Evolutionary conservation across 2,888 invertebrate genomes (phyloP).

Genomic region (Diaperis boleti): DNA sequence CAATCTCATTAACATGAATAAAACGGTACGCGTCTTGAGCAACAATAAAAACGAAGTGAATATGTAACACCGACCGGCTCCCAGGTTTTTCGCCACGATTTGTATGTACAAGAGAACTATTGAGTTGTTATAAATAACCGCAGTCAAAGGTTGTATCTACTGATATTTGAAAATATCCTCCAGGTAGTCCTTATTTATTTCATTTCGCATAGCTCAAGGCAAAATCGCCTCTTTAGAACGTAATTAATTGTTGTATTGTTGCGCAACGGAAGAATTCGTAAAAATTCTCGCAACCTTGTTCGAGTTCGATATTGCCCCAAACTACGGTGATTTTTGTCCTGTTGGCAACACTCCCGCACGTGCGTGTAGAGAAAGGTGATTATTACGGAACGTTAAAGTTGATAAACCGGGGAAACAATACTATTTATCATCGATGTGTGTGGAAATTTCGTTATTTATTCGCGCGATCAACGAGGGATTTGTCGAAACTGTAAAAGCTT

Average conservation of each 20-base stretch:
- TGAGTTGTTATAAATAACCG: slow-evolving; percentile 30
- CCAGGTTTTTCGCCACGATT: slow-evolving; percentile 21
- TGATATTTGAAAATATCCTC: slow-evolving; percentile 35
- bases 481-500: slow-evolving; percentile 19
- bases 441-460: slow-evolving; percentile 8
- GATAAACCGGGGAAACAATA: slow-evolving; percentile 47
- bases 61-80: background rate
- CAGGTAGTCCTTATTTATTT: slow-evolving; percentile 37
- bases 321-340: slow-evolving; percentile 45
- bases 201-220: slow-evolving; percentile 17
- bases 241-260: slow-evolving; percentile 44
- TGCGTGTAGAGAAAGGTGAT: slow-evolving; percentile 47
- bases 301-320: slow-evolving; percentile 50
- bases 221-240: slow-evolving; percentile 38
- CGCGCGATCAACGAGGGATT: background rate
- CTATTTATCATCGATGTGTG: slow-evolving; percentile 39
- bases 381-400: slow-evolving; percentile 40
- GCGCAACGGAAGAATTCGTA: slow-evolving; percentile 47
- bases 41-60: slow-evolving; percentile 20
- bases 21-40: slow-evolving; percentile 24
- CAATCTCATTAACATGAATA: slow-evolving; percentile 25
- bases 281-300: slow-evolving; percentile 50
- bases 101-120: slow-evolving; percentile 12
- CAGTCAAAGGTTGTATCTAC: slow-evolving; percentile 29
- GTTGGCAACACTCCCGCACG: slow-evolving; percentile 46